A percentile compares a stretch with the other conserved stretches of the same genome.
phyloP scores from a whole-genome alignment of 2,888 invertebrate genomes.

The Macrophya alboannulata region DNA sequence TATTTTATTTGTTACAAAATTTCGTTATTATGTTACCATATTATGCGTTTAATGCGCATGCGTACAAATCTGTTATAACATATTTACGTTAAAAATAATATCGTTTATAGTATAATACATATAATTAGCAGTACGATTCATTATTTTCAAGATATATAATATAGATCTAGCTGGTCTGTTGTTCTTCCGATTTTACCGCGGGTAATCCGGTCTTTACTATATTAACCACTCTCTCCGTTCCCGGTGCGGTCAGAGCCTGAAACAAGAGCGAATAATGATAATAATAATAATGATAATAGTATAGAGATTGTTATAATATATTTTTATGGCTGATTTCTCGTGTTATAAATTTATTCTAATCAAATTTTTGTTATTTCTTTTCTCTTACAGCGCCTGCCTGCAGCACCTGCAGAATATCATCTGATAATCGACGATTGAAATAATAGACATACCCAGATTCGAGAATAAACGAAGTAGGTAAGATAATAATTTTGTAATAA shows the following conservation, averaged over 20 bases:
- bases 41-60: too few relatives aligned
- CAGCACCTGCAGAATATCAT: too few relatives aligned
- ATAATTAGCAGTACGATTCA: background rate
- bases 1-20: background rate
- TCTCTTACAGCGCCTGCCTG: too few relatives aligned
- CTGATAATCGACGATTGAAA: too few relatives aligned
- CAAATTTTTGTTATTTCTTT: too few relatives aligned
- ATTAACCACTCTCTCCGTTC: conserved; percentile 72
- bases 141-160: background rate
- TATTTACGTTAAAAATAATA: background rate
- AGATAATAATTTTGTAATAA: too few relatives aligned
- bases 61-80: too few relatives aligned
- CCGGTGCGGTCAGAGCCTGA: conserved; percentile 67
- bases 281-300: background rate
- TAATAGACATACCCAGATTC: too few relatives aligned
- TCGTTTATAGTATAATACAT: background rate
- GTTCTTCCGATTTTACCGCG: conserved; percentile 66
- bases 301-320: too few relatives aligned
- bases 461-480: too few relatives aligned
- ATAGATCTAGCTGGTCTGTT: conserved; percentile 9
- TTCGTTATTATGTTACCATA: background rate
- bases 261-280: conserved; percentile 56
- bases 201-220: conserved; percentile 75
- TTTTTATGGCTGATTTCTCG: too few relatives aligned
- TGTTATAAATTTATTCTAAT: background rate